Evolutionary conservation across 2,113 vertebrate genomes (phyloP).

Genomic region (Periophthalmodon schlosseri): DNA sequence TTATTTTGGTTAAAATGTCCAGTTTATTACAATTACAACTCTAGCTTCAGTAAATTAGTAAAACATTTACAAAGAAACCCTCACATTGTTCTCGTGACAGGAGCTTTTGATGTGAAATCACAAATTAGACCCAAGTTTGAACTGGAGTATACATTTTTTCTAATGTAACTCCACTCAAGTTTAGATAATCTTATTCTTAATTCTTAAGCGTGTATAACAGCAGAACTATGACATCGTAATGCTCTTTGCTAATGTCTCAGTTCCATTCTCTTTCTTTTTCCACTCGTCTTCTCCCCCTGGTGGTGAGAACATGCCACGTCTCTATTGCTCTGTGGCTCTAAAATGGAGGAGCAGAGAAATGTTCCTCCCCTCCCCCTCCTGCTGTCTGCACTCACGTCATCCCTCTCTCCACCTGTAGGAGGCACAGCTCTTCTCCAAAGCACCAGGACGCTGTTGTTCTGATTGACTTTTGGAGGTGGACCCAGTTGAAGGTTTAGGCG

Average conservation of each 20-base stretch:
- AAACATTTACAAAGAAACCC: too few species aligned
- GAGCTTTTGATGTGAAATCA: too few species aligned
- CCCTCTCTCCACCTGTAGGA: background rate
- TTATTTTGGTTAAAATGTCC: too few species aligned
- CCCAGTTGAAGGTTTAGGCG: background rate
- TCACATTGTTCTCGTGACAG: too few species aligned
- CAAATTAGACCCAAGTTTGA: too few species aligned
- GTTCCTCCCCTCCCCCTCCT: background rate
- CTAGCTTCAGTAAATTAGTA: too few species aligned
- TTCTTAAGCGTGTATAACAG: background rate
- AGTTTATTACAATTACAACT: too few species aligned
- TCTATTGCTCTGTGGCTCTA: background rate
- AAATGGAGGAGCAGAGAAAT: background rate
- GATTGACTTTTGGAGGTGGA: background rate
- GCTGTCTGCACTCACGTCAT: constrained; percentile 1
- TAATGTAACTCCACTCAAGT: too few species aligned
- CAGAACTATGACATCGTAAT: background rate
- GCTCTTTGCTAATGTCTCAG: background rate
- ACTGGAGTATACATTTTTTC: too few species aligned
- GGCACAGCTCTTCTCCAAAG: background rate
- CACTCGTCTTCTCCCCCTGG: background rate
- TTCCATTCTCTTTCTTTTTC: background rate
- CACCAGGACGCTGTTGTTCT: too few species aligned
- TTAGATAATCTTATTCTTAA: too few species aligned
- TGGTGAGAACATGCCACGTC: background rate